phyloP scores from a whole-genome alignment of 2,113 vertebrate species.

The Sylvilagus bachmani region DNA sequence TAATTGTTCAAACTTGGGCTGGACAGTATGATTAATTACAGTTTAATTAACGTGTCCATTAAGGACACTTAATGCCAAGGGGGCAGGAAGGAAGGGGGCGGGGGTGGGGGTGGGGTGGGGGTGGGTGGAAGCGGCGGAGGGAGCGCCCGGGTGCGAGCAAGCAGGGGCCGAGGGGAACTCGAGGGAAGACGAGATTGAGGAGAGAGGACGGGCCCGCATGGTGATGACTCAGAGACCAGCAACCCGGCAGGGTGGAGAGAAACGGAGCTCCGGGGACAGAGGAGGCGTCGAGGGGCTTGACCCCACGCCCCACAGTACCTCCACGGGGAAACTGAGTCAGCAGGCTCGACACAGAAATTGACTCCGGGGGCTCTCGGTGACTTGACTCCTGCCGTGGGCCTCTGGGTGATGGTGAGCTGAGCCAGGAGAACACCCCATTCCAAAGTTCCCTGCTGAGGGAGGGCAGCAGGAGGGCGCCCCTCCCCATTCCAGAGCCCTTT shows the following conservation, averaged over 20 bases:
- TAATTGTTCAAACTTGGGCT: slow-evolving; percentile 93
- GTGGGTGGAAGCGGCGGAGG: neutral
- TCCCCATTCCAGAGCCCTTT: neutral
- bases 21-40: slow-evolving; percentile 95
- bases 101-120: no score
- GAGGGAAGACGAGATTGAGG: neutral
- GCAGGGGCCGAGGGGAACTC: neutral
- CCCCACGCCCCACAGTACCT: neutral
- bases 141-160: neutral
- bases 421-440: neutral
- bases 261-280: neutral
- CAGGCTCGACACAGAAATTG: neutral
- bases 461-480: neutral
- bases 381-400: neutral
- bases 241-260: neutral
- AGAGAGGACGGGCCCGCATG: neutral
- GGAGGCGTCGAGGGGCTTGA: neutral
- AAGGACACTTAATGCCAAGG: slow-evolving; percentile 88
- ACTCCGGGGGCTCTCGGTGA: neutral
- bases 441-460: neutral
- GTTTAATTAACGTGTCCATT: slow-evolving; percentile 93
- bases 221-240: neutral
- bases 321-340: neutral
- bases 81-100: neutral
- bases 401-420: neutral